These are phyloP conservation scores for Octomys mimax DNA, from an alignment of 2,797 vertebrate genomes.

Conservation along the genomic window DNA sequence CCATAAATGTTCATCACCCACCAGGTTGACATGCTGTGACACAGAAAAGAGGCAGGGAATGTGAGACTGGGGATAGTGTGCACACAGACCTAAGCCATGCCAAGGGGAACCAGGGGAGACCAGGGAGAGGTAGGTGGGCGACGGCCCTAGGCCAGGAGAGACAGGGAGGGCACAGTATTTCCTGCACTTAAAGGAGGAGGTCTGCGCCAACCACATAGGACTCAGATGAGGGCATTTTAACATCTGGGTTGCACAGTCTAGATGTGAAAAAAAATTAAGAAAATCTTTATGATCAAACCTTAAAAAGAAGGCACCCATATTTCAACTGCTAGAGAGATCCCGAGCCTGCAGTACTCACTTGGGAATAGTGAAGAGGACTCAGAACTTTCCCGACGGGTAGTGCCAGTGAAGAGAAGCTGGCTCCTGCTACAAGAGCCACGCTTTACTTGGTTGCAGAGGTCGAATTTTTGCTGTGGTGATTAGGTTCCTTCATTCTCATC, in stretches of 20 bases:
- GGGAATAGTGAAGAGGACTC: not conserved
- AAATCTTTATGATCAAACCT: not conserved
- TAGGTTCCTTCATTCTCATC: constrained; percentile 6
- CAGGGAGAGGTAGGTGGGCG: not conserved
- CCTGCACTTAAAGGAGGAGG: not conserved
- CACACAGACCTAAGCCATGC: not conserved
- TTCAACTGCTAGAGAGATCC: not conserved
- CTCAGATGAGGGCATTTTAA: not conserved
- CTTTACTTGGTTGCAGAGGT: not conserved
- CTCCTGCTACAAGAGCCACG: not conserved
- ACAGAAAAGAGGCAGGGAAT: not conserved
- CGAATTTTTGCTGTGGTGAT: not conserved
- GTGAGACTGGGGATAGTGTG: not conserved
- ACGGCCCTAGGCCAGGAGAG: not conserved
- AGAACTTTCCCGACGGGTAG: not conserved
- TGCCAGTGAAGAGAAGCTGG: not conserved
- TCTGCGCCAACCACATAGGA: not conserved
- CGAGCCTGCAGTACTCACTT: not conserved
- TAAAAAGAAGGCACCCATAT: not conserved
- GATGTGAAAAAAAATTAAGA: not conserved
- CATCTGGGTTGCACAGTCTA: not conserved
- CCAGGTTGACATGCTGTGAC: not conserved
- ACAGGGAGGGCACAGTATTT: not conserved
- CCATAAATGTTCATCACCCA: not conserved
- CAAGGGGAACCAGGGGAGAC: not conserved